Conservation (phyloP, 2,113 vertebrate genomes). For the Meles meles region DNA sequence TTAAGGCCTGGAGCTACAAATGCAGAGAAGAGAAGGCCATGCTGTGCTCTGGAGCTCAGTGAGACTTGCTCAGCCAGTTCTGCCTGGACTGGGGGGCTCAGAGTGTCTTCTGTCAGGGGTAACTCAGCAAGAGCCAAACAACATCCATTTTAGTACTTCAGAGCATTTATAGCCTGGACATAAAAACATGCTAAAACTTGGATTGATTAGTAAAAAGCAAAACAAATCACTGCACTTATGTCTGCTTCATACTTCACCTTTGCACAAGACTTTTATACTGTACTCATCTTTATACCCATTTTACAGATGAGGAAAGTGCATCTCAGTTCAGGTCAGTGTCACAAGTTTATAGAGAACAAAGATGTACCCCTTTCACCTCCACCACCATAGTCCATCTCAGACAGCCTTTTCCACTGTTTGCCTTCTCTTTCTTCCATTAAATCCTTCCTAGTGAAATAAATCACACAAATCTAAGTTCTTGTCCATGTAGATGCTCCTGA, state of each 20-base stretch:
- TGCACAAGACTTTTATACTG: not conserved
- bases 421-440: not conserved
- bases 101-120: not conserved
- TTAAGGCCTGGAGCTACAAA: conserved; percentile 52
- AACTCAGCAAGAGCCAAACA: not conserved
- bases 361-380: not conserved
- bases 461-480: not conserved
- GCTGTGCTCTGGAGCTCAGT: not conserved
- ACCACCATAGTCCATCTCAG: not conserved
- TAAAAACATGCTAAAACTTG: not conserved
- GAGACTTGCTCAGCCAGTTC: not conserved
- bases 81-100: not conserved
- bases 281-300: not conserved
- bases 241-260: not conserved
- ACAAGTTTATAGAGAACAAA: not conserved
- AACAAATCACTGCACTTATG: not conserved
- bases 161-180: not conserved
- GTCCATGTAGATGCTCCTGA: not conserved
- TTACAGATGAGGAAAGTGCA: not conserved
- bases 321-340: not conserved
- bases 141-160: not conserved
- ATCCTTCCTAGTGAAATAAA: not conserved
- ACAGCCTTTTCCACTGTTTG: not conserved
- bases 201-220: not conserved
- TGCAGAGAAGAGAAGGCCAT: not conserved